phyloP scores from a whole-genome alignment of 37 sponge, comb jelly and placozoan species.

The Bolinopsis microptera region DNA sequence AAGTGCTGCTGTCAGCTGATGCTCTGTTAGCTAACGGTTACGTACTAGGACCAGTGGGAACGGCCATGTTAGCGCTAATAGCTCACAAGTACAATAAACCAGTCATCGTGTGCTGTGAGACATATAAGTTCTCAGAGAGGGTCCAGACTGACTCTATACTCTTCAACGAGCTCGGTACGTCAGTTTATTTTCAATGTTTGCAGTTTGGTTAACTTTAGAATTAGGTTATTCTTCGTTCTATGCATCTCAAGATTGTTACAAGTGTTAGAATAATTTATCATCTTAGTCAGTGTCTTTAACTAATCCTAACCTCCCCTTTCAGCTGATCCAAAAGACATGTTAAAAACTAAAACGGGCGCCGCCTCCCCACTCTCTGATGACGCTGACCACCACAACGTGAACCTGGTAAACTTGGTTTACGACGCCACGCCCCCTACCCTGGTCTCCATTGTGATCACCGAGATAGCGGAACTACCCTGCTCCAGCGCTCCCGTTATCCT shows the following conservation, averaged over 20 bases:
- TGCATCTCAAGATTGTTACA: too few relatives aligned
- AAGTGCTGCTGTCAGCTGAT: constrained; percentile 89
- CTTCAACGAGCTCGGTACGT: constrained; percentile 93
- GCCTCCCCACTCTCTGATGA: constrained; percentile 72
- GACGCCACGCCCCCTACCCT: constrained; percentile 95
- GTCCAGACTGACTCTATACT: constrained; percentile 97
- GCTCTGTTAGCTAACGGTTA: constrained; percentile 95
- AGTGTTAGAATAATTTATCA: too few relatives aligned
- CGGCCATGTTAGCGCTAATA: constrained; percentile 85
- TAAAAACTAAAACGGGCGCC: background rate
- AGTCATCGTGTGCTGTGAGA: constrained; percentile 98
- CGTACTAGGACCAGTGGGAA: constrained; percentile 91
- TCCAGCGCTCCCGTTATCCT: constrained; percentile 97
- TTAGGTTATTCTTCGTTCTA: too few relatives aligned
- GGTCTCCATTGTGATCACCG: constrained; percentile 93
- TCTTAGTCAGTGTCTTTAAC: too few relatives aligned
- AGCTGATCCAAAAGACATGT: constrained; percentile 91
- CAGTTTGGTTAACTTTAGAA: too few relatives aligned
- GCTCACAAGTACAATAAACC: constrained; percentile 95
- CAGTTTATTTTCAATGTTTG: too few relatives aligned
- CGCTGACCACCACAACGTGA: constrained; percentile 72
- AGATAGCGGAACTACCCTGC: constrained; percentile 90
- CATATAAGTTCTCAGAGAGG: constrained; percentile 95
- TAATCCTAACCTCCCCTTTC: background rate
- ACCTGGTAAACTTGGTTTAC: constrained; percentile 90